A percentile compares a stretch with the other conserved stretches of the same genome.
phyloP scores from a whole-genome alignment of 2,113 vertebrate species.

The Clarias batrachus region DNA sequence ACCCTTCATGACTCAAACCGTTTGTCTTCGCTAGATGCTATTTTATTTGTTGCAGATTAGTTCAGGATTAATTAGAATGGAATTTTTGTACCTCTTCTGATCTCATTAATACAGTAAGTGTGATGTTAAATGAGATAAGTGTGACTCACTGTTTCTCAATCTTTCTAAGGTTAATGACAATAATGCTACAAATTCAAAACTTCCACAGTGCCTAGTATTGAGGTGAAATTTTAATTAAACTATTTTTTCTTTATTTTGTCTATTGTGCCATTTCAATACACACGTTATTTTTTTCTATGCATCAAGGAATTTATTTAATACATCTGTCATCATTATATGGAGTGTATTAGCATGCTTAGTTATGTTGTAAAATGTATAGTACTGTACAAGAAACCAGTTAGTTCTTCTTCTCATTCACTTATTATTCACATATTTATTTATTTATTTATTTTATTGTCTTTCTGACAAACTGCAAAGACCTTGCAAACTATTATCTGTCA shows the following conservation, averaged over 20 bases:
- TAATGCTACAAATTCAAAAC: background rate
- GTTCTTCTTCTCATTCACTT: background rate
- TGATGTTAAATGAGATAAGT: background rate
- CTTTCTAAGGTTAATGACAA: background rate
- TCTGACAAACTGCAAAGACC: background rate
- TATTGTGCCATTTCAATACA: background rate
- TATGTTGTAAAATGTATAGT: background rate
- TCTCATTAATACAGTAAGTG: background rate
- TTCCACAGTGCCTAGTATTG: background rate
- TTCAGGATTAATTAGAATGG: background rate
- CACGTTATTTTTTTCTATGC: background rate
- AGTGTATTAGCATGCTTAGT: too few species aligned
- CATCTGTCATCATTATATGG: too few species aligned
- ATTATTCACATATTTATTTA: too few species aligned
- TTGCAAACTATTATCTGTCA: background rate
- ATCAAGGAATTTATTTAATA: background rate
- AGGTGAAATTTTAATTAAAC: background rate
- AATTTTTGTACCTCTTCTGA: background rate
- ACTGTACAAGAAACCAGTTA: background rate
- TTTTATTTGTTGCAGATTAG: background rate
- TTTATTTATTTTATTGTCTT: background rate
- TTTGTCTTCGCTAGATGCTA: background rate
- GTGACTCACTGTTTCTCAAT: too few species aligned
- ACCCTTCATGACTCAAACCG: background rate
- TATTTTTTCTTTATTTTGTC: background rate